These are phyloP conservation scores for Rhinoraja longicauda DNA, from an alignment of 2,797 vertebrate genomes.

Conservation along the genomic window DNA sequence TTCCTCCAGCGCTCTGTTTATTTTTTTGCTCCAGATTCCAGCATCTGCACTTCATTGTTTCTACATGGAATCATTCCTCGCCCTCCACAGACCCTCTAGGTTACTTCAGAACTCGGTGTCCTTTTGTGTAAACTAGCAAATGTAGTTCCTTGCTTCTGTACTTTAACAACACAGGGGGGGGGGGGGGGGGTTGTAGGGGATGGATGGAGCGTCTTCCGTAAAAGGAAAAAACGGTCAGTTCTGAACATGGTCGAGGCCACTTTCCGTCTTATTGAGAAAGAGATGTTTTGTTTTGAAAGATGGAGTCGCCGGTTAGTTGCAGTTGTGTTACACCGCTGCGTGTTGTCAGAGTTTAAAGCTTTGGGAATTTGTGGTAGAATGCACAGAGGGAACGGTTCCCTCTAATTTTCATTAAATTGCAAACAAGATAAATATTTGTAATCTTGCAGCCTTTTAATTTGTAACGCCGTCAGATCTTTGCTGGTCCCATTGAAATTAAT, in stretches of 20 bases:
- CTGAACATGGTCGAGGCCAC: neutral
- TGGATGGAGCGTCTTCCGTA: neutral
- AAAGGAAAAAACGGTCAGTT: neutral
- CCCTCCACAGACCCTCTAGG: no score
- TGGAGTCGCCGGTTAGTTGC: neutral
- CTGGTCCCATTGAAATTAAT: slow-evolving; percentile 74
- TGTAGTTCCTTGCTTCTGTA: no score
- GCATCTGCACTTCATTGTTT: no score
- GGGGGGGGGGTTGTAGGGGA: no score
- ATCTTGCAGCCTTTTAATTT: slow-evolving; percentile 70
- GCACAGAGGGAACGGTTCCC: slow-evolving; percentile 39
- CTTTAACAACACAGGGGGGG: no score
- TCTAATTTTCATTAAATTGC: neutral
- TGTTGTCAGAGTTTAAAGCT: slow-evolving; percentile 8
- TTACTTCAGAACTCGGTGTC: no score
- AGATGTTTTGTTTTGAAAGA: neutral
- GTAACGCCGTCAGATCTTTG: slow-evolving; percentile 71
- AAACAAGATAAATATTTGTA: slow-evolving; percentile 69
- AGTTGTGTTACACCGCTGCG: neutral
- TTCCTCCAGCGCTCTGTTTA: no score
- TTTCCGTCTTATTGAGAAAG: neutral
- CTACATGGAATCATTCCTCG: no score
- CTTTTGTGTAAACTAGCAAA: no score
- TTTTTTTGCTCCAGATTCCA: no score
- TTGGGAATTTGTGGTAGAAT: slow-evolving; percentile 8